Percentiles rank a stretch among this genome's conserved stretches.
Conservation (phyloP, 2,797 vertebrate species). For the Borostomias antarcticus region DNA sequence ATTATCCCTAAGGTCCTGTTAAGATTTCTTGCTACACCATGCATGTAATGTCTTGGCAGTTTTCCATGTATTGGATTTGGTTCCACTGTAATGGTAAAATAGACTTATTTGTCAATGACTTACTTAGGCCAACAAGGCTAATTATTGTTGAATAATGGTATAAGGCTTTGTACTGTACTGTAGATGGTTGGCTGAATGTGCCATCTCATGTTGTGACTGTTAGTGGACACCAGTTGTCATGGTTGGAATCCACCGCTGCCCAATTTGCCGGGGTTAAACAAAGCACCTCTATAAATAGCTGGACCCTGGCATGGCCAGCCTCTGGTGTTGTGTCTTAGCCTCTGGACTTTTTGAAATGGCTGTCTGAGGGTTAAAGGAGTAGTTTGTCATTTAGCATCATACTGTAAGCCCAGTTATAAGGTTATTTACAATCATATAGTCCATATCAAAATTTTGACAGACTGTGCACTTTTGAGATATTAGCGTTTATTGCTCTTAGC, state of each 20-base stretch:
- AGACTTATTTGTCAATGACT: background rate
- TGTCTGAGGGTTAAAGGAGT: background rate
- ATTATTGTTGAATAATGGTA: too few species aligned
- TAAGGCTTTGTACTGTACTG: too few species aligned
- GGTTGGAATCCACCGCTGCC: background rate
- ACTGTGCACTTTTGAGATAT: too few species aligned
- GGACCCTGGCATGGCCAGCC: background rate
- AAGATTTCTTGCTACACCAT: background rate
- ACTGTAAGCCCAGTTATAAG: too few species aligned
- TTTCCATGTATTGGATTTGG: background rate
- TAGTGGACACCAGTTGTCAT: background rate
- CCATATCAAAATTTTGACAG: too few species aligned
- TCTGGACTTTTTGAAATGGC: background rate
- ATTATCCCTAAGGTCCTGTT: background rate
- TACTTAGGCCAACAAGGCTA: too few species aligned
- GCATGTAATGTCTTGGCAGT: background rate
- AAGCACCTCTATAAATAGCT: conserved; percentile 9
- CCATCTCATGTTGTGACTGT: background rate
- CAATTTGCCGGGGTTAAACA: background rate
- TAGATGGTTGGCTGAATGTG: background rate
- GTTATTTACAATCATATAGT: too few species aligned
- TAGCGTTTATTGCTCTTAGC: too few species aligned
- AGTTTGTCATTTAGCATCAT: too few species aligned
- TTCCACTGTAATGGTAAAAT: background rate
- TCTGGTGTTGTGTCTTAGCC: background rate